Evolutionary conservation across 2,797 vertebrate genomes (phyloP).

Genomic region (Capromys pilorides): DNA sequence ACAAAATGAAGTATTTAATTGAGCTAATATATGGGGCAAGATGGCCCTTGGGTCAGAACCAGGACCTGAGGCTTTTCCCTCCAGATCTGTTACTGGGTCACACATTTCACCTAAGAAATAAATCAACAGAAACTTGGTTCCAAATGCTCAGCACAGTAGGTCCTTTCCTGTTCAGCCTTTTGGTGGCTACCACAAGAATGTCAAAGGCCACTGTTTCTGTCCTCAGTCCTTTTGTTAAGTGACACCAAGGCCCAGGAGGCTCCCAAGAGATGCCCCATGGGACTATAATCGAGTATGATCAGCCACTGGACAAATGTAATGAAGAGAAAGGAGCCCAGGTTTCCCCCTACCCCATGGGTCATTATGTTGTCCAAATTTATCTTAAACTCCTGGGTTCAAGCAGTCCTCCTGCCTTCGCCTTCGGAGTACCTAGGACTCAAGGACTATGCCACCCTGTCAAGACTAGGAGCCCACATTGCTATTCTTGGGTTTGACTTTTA

Average conservation of each 20-base stretch:
- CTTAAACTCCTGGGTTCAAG: neutral
- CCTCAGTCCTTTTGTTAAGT: constrained; percentile 20
- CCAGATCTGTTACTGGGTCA: neutral
- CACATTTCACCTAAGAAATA: constrained; percentile 11
- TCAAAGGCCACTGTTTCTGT: constrained; percentile 5
- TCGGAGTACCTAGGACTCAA: neutral
- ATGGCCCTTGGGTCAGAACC: neutral
- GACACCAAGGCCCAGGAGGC: constrained; percentile 23
- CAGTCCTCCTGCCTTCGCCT: neutral
- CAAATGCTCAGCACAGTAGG: neutral
- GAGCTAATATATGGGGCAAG: neutral
- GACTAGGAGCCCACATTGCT: neutral
- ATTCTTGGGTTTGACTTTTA: neutral
- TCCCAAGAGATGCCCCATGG: neutral
- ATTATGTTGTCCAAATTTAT: neutral
- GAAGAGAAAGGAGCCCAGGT: neutral
- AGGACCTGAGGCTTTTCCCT: constrained; percentile 8
- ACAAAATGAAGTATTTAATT: constrained; percentile 36
- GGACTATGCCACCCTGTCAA: too few relatives aligned
- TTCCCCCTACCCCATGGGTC: neutral
- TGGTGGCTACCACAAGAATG: neutral
- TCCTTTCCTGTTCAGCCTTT: constrained; percentile 12
- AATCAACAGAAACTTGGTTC: constrained; percentile 4
- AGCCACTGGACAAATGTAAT: neutral
- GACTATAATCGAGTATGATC: neutral